These are phyloP conservation scores for Actinia equina DNA, from an alignment of 64 coral and sea anemone genomes.

Conservation along the genomic window DNA sequence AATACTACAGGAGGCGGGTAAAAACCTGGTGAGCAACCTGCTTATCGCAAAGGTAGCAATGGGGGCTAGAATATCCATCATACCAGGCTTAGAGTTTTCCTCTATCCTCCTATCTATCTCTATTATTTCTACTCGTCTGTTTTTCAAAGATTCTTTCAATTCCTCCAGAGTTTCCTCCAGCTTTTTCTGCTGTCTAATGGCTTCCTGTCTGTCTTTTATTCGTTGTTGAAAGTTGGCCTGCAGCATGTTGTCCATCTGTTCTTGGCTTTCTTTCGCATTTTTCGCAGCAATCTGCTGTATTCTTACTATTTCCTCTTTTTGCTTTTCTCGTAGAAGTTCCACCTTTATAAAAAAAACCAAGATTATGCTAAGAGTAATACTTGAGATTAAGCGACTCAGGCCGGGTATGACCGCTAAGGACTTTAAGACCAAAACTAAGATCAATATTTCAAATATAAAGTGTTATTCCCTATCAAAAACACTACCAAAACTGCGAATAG, in stretches of 20 bases:
- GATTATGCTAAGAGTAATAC: no score
- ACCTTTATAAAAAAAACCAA: background rate
- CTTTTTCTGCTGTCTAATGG: background rate
- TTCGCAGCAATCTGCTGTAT: background rate
- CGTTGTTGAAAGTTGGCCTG: conserved; percentile 6
- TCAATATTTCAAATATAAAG: no score
- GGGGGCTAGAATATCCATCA: background rate
- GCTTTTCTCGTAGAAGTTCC: background rate
- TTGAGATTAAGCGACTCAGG: no score
- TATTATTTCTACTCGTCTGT: background rate
- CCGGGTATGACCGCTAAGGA: no score
- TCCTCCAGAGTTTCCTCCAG: background rate
- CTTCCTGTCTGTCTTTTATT: conserved; percentile 5
- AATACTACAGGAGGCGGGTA: background rate
- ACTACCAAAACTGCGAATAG: no score
- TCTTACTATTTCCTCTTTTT: background rate
- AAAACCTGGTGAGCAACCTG: background rate
- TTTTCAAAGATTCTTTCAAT: background rate
- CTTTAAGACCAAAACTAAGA: no score
- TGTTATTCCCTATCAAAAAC: no score
- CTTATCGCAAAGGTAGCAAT: background rate
- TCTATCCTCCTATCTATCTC: background rate
- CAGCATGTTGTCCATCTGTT: conserved; percentile 1
- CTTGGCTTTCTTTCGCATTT: background rate
- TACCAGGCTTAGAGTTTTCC: background rate